phyloP scores from a whole-genome alignment of 1,140 invertebrate species.

The Drosophila tristis region DNA sequence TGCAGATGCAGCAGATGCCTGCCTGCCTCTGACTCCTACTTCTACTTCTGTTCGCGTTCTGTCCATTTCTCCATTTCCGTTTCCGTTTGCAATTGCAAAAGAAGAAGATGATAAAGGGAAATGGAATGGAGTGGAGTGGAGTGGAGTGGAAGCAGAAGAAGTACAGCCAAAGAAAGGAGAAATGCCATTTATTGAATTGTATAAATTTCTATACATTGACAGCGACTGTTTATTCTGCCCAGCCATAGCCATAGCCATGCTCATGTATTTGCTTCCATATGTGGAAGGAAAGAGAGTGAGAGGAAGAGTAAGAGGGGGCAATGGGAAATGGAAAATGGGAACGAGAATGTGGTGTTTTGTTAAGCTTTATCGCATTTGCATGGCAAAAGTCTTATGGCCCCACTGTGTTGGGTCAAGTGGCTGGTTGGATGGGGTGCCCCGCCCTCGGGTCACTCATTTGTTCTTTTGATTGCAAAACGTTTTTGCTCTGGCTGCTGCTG shows the following conservation, averaged over 20 bases:
- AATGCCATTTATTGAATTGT: slow-evolving; percentile 83
- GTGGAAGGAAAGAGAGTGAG: background rate
- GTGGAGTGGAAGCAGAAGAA: background rate
- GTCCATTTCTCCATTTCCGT: slow-evolving; percentile 73
- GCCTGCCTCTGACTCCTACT: background rate
- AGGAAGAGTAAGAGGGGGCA: background rate
- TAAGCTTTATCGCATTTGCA: slow-evolving; percentile 81
- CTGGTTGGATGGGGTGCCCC: slow-evolving; percentile 23
- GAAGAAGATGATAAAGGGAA: slow-evolving; percentile 13
- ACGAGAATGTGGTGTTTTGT: slow-evolving; percentile 57
- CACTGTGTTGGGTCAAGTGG: slow-evolving; percentile 64
- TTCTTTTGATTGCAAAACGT: slow-evolving; percentile 80
- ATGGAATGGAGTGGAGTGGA: background rate
- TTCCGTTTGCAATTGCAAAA: slow-evolving; percentile 79
- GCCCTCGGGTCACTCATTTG: slow-evolving; percentile 80
- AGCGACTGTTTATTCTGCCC: slow-evolving; percentile 77
- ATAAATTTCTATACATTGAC: slow-evolving; percentile 82
- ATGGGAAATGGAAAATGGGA: background rate
- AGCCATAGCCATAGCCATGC: slow-evolving; percentile 48
- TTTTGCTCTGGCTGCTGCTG: slow-evolving; percentile 44
- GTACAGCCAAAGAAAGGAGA: slow-evolving; percentile 53
- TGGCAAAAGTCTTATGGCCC: slow-evolving; percentile 51
- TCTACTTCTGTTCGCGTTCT: no score
- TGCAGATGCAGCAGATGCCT: slow-evolving; percentile 47
- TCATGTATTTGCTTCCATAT: slow-evolving; percentile 6